Evolutionary conservation across 2,113 vertebrate genomes (phyloP).

Genomic region (Motacilla tschutschensis): DNA sequence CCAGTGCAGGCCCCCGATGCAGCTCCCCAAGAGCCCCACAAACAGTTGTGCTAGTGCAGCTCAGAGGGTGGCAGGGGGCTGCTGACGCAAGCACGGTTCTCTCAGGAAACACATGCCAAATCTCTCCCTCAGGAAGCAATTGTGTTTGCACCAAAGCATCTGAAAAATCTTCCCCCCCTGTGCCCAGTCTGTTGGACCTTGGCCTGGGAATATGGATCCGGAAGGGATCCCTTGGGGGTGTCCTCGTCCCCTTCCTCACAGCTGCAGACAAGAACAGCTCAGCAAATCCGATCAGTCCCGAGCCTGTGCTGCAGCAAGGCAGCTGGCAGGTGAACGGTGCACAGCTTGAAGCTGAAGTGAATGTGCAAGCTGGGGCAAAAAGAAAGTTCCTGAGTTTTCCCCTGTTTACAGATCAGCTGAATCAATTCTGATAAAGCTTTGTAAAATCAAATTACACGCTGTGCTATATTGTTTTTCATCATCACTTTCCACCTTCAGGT

Average conservation of each 20-base stretch:
- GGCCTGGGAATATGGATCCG: background rate
- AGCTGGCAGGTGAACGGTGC: fast-evolving
- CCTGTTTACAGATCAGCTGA: background rate
- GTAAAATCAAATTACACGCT: background rate
- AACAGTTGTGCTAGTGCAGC: background rate
- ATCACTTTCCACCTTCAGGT: background rate
- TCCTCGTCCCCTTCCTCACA: background rate
- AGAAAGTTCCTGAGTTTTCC: background rate
- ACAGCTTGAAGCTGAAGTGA: background rate
- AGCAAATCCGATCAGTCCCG: background rate
- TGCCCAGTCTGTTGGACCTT: background rate
- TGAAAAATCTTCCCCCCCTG: constrained; percentile 30
- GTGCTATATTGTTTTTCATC: background rate
- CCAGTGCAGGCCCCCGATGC: fast-evolving
- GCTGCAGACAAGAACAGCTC: background rate
- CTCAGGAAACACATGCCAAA: constrained; percentile 11
- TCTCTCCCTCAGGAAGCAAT: constrained; percentile 25
- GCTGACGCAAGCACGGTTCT: background rate
- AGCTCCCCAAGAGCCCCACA: background rate
- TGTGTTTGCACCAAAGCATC: constrained; percentile 31
- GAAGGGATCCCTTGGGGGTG: background rate
- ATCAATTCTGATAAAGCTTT: background rate
- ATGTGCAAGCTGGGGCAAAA: background rate
- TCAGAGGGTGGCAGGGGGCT: constrained; percentile 32
- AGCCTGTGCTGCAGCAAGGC: background rate